Conservation (phyloP, 2,113 vertebrate genomes). For the Aldabrachelys gigantea region DNA sequence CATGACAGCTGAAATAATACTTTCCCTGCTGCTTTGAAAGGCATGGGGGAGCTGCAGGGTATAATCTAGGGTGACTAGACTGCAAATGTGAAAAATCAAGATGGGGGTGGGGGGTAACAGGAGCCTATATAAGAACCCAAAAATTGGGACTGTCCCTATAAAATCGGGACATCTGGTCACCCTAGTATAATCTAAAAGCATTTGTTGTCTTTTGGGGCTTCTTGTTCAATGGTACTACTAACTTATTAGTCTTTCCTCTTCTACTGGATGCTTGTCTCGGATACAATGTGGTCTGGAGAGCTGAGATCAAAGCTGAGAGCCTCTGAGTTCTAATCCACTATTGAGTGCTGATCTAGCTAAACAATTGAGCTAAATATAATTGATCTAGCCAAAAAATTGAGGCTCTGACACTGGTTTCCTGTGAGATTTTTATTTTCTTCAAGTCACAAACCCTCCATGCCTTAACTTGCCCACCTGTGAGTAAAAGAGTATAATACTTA, state of each 20-base stretch:
- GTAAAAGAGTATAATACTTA: neutral
- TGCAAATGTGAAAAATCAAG: no score
- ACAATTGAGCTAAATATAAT: neutral
- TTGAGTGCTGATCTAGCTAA: neutral
- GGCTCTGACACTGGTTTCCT: neutral
- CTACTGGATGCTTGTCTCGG: neutral
- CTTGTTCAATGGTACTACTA: rapidly evolving
- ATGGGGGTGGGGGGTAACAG: no score
- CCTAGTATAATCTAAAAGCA: neutral
- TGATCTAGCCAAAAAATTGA: neutral
- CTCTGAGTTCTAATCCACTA: neutral
- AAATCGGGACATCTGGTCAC: no score
- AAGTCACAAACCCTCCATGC: neutral
- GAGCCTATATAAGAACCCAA: no score
- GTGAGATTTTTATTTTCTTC: neutral
- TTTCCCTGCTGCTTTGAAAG: neutral
- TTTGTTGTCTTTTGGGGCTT: neutral
- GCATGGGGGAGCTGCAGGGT: neutral
- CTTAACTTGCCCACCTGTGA: neutral
- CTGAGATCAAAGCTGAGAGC: rapidly evolving
- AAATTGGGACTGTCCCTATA: no score
- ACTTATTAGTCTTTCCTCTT: neutral
- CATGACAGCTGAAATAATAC: neutral
- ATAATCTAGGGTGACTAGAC: neutral
- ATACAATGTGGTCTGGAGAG: neutral